phyloP scores from a whole-genome alignment of 2,888 invertebrate species.

The Sinopyrophorus schimmeli region DNA sequence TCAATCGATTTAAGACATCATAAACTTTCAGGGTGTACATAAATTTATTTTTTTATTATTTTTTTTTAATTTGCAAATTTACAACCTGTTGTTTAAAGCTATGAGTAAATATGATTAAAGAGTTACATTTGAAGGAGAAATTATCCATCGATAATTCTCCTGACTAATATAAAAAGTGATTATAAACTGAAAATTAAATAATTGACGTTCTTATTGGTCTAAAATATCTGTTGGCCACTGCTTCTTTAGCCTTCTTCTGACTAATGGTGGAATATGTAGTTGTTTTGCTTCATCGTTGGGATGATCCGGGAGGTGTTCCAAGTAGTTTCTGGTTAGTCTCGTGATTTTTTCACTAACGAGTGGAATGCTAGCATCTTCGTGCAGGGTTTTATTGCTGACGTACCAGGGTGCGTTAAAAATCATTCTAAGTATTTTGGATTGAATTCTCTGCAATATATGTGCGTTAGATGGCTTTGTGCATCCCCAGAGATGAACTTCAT shows the following conservation, averaged over 20 bases:
- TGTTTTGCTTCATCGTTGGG: slow-evolving; percentile 1
- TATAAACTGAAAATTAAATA: too few relatives aligned
- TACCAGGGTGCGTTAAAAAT: slow-evolving; percentile 4
- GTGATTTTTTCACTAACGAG: slow-evolving; percentile 1
- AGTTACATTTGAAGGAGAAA: too few relatives aligned
- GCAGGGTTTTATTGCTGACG: too few relatives aligned
- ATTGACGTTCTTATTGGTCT: background rate
- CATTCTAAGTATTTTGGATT: slow-evolving; percentile 5
- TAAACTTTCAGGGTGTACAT: too few relatives aligned
- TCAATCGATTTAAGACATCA: too few relatives aligned
- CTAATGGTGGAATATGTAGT: background rate
- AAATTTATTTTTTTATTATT: too few relatives aligned
- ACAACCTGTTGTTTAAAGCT: too few relatives aligned
- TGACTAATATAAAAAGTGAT: background rate
- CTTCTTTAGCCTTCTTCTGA: background rate
- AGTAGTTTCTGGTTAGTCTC: slow-evolving; percentile 3
- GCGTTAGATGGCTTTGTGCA: background rate
- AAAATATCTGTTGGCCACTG: background rate
- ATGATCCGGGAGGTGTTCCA: background rate
- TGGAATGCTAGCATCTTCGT: slow-evolving; percentile 2
- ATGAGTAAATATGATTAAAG: too few relatives aligned
- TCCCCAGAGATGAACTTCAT: background rate
- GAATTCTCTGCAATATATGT: background rate
- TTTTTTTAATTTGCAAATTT: too few relatives aligned
- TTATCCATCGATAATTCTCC: background rate